Evolutionary conservation across 2,797 vertebrate species (phyloP), one percentile per base, ranked within the genome.

Genomic region (Amblyraja radiata): DNA sequence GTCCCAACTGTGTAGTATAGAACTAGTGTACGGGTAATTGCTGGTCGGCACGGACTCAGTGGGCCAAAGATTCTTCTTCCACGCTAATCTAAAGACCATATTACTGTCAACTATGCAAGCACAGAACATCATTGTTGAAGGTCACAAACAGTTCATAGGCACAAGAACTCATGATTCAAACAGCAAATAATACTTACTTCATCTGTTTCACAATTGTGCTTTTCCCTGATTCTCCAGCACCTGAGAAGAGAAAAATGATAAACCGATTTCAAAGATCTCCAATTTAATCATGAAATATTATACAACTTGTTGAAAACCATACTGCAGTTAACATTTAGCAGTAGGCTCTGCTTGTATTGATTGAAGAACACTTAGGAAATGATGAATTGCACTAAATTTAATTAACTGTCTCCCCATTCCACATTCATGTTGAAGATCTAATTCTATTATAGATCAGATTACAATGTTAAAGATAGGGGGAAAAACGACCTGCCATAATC

Each of bases 211-310:
- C 93, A 0, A 97, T 97, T 93, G 97, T 97, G 95, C 97, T 97
- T 95, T 97, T 97, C 91, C 97, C 97, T 0, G 97, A 97, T 91
- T 97, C 97, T 0, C 97, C 97, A 0, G 97, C 97, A 96, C 97
- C 97, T 97, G 94, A 61, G 13, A 93, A 93, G 74, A 90, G 0
- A 73, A 90, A 81, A 93, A 0, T 6, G 3, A 93, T 36, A n/a
- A n/a, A 81, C 16, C 76, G 39, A 80, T 25, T 76, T 68, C 23
- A 21, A 92, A 73, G 36, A 91, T 74, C 71, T 88, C 21, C 16
- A 68, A 65, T 68, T 68, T 88, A 68, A 88, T 88, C 32, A 65
- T 18, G 16, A 88, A 88, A 65, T 23, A 65, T 86, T 65, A 86
- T 63, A 65, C 18, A 88, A 68, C 1, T 54, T 36, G 14, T 36